Conservation (phyloP, 2,888 invertebrate species). For the Anarsia innoxiella region DNA sequence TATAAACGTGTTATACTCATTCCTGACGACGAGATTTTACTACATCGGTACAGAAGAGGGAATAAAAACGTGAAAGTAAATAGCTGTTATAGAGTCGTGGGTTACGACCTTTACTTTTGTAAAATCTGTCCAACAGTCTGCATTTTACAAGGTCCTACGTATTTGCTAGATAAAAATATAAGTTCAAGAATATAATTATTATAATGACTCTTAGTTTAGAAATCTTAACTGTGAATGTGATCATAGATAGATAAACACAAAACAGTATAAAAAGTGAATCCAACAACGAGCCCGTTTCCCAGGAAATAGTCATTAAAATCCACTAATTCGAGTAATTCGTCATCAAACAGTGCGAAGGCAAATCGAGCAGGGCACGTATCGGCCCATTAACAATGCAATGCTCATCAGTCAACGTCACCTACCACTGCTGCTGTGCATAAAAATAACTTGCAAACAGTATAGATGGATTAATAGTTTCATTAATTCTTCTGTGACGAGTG, state of each 20-base stretch:
- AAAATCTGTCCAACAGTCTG: background rate
- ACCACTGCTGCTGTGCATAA: conserved; percentile 34
- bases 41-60: too few relatives aligned
- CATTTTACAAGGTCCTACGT: background rate
- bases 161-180: background rate
- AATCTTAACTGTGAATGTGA: too few relatives aligned
- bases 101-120: background rate
- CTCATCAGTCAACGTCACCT: conserved; percentile 54
- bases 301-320: conserved; percentile 27
- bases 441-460: conserved; percentile 38
- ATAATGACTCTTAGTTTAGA: too few relatives aligned
- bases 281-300: too few relatives aligned
- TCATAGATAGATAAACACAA: too few relatives aligned
- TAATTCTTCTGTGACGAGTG: too few relatives aligned
- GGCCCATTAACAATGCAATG: conserved; percentile 18
- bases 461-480: too few relatives aligned
- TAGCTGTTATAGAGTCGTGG: conserved; percentile 4
- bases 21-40: too few relatives aligned
- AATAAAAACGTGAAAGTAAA: too few relatives aligned
- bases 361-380: conserved; percentile 33
- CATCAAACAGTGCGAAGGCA: conserved; percentile 33
- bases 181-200: too few relatives aligned
- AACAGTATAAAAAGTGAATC: too few relatives aligned
- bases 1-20: too few relatives aligned
- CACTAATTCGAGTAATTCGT: conserved; percentile 14